These are phyloP conservation scores for Octodon degus DNA, from an alignment of 2,113 vertebrate species.

Conservation along the genomic window DNA sequence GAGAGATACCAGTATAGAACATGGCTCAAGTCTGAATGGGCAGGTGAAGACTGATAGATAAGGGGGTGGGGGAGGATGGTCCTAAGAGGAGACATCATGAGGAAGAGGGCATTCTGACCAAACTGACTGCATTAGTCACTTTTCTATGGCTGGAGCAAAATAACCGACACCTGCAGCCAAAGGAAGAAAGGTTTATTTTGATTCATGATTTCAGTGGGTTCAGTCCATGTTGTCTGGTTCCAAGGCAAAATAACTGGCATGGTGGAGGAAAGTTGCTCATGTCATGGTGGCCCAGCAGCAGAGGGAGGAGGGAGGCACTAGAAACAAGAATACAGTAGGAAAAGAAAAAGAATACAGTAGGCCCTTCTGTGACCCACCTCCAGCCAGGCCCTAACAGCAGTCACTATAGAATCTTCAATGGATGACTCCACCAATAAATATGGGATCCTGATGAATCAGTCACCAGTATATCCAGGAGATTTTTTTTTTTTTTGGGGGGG, in stretches of 20 bases:
- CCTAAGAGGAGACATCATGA: not conserved
- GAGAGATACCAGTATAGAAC: not conserved
- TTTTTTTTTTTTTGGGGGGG: no score
- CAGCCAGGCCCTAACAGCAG: not conserved
- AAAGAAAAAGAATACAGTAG: not conserved
- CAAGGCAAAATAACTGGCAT: not conserved
- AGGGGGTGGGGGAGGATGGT: no score
- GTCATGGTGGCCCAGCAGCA: not conserved
- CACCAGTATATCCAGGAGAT: not conserved
- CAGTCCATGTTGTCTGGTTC: not conserved
- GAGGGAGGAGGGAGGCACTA: not conserved
- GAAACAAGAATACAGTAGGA: not conserved
- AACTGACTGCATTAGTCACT: not conserved
- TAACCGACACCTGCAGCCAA: no score
- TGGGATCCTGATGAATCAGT: not conserved
- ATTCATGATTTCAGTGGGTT: not conserved
- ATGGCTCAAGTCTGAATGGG: not conserved
- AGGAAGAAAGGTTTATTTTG: not conserved
- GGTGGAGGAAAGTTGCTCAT: not conserved
- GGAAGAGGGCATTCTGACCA: not conserved
- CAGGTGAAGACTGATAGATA: not conserved
- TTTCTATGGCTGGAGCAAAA: not conserved
- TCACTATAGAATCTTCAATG: not conserved
- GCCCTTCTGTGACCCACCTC: not conserved
- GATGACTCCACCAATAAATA: not conserved